Conservation (phyloP, 2,113 vertebrate genomes). For the Spea multiplicata region DNA sequence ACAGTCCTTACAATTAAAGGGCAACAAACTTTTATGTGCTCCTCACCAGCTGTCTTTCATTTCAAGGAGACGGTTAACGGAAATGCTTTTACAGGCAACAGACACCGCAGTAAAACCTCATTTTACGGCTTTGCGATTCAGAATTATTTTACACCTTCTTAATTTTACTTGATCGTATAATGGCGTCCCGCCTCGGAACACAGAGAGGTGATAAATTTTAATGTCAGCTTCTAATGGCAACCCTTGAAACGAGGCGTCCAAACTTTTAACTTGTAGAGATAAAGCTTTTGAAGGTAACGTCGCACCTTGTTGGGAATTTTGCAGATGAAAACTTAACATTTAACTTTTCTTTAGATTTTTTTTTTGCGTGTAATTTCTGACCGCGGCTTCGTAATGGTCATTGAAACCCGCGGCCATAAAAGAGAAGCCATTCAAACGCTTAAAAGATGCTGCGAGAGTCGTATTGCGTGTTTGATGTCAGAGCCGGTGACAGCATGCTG, state of each 20-base stretch:
- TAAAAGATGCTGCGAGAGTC: slow-evolving; percentile 11
- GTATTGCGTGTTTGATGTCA: slow-evolving; percentile 32
- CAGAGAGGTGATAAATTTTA: background rate
- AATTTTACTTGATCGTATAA: slow-evolving; percentile 6
- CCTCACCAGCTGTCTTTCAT: background rate
- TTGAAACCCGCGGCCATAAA: slow-evolving; percentile 10
- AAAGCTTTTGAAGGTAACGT: background rate
- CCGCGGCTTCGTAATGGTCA: slow-evolving; percentile 20
- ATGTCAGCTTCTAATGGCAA: background rate
- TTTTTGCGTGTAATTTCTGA: background rate
- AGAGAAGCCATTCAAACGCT: slow-evolving; percentile 11
- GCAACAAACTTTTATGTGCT: background rate
- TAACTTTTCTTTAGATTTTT: background rate
- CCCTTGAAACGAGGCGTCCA: background rate
- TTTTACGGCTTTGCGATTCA: background rate
- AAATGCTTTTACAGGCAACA: background rate
- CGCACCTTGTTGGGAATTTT: background rate
- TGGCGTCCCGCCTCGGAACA: background rate
- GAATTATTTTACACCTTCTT: background rate
- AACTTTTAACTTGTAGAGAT: background rate
- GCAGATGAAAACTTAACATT: too few relatives aligned
- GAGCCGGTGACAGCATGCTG: slow-evolving; percentile 33
- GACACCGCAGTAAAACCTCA: background rate
- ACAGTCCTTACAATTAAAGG: background rate
- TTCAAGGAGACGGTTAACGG: background rate